Conservation (phyloP, 1,140 invertebrate genomes). For the Lamellibrachia luymesi region DNA sequence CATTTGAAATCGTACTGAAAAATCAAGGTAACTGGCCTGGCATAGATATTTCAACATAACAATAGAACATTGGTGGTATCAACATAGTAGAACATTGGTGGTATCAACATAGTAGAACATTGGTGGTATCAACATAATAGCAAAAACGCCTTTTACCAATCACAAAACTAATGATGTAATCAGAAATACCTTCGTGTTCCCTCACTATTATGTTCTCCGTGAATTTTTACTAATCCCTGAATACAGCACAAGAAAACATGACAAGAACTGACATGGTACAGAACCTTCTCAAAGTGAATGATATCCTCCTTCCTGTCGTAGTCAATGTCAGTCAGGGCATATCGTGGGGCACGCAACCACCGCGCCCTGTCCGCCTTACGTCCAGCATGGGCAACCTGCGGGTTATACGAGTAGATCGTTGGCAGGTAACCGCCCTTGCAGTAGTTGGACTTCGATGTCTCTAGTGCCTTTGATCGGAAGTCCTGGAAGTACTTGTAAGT, state of each 20-base stretch:
- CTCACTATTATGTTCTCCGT: not conserved
- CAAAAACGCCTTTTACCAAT: not conserved
- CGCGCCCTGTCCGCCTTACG: slow-evolving; percentile 47
- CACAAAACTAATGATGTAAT: not conserved
- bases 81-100: not conserved
- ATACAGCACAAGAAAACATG: not conserved
- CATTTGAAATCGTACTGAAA: no score
- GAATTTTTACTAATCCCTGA: not conserved
- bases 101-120: not conserved
- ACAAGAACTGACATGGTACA: slow-evolving; percentile 15
- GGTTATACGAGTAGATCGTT: slow-evolving; percentile 54
- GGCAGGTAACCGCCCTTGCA: slow-evolving; percentile 53
- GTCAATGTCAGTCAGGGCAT: slow-evolving; percentile 52
- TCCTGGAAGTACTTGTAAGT: slow-evolving; percentile 58
- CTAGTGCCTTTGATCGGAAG: slow-evolving; percentile 50
- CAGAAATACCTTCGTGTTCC: not conserved
- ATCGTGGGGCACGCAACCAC: slow-evolving; percentile 48
- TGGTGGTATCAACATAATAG: not conserved
- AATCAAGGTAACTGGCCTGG: not conserved
- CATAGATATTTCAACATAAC: not conserved
- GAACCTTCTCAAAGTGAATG: slow-evolving; percentile 45
- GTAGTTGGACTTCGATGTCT: slow-evolving; percentile 49
- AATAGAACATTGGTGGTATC: not conserved
- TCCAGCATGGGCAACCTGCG: slow-evolving; percentile 51
- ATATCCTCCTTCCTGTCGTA: slow-evolving; percentile 53